Conservation (phyloP, 2,888 invertebrate species). For the Volucella inflata region DNA sequence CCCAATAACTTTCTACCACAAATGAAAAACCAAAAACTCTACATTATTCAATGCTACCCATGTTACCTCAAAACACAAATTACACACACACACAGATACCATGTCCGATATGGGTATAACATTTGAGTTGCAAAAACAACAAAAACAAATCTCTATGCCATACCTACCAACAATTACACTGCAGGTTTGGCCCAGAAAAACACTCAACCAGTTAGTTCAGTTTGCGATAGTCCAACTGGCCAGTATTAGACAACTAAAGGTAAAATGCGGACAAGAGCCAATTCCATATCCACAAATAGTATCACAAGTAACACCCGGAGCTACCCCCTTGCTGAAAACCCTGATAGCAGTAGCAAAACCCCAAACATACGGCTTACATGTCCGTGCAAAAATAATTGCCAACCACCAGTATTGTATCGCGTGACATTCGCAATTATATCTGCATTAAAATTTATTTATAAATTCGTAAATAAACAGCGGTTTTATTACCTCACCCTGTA, state of each 20-base stretch:
- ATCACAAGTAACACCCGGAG: conserved; percentile 50
- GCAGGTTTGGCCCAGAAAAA: conserved; percentile 58
- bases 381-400: conserved; percentile 74
- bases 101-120: background rate
- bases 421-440: conserved; percentile 76
- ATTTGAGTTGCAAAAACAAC: conserved; percentile 39
- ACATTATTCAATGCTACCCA: conserved; percentile 22
- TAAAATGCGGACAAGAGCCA: conserved; percentile 52
- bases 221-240: conserved; percentile 12
- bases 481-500: conserved; percentile 73
- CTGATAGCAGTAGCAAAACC: conserved; percentile 44
- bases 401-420: conserved; percentile 72
- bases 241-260: background rate
- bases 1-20: conserved; percentile 17
- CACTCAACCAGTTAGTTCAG: conserved; percentile 32
- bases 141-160: background rate
- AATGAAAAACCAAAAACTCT: conserved; percentile 41
- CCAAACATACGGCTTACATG: conserved; percentile 74
- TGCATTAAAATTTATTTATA: conserved; percentile 76
- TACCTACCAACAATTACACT: conserved; percentile 55
- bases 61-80: conserved; percentile 30
- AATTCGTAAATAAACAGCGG: conserved; percentile 76
- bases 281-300: conserved; percentile 67
- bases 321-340: background rate
- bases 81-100: too few relatives aligned